Conservation (phyloP, 2,113 vertebrate genomes). For the Sula dactylatra region DNA sequence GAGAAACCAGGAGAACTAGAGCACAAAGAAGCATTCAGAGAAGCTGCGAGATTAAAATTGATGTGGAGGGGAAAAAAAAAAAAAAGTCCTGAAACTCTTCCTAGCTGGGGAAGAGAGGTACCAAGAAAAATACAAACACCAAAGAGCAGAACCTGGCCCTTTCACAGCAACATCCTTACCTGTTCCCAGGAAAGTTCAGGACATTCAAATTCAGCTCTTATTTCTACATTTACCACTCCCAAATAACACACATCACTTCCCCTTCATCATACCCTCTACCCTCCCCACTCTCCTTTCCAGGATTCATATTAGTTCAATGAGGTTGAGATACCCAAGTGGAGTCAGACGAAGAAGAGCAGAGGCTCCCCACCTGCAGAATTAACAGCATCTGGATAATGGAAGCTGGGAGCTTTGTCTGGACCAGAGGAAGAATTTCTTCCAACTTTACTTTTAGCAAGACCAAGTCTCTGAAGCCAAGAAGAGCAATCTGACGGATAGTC, state of each 20-base stretch:
- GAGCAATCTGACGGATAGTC: conserved; percentile 90
- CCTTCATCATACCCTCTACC: not conserved
- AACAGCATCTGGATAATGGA: conserved; percentile 93
- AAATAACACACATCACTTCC: not conserved
- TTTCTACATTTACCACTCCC: not conserved
- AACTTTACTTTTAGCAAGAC: conserved; percentile 88
- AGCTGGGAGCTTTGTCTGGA: conserved; percentile 73
- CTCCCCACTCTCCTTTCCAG: not conserved
- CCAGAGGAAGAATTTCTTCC: conserved; percentile 77
- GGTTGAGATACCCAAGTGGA: not conserved
- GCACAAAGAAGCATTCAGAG: not conserved
- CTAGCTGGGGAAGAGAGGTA: not conserved
- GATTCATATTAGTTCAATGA: not conserved
- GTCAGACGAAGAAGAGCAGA: not conserved
- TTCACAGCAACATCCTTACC: not conserved
- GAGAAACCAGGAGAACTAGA: not conserved
- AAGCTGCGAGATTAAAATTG: not conserved
- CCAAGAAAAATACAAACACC: not conserved
- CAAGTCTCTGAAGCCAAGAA: conserved; percentile 91
- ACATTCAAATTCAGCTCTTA: not conserved
- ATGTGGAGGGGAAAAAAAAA: too few relatives aligned
- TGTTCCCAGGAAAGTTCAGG: not conserved
- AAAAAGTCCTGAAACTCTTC: not conserved
- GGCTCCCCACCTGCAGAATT: conserved; percentile 82
- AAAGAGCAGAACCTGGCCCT: not conserved